Base-by-base conservation (phyloP, 2,113 vertebrate genomes). In the Anolis carolinensis region DNA sequence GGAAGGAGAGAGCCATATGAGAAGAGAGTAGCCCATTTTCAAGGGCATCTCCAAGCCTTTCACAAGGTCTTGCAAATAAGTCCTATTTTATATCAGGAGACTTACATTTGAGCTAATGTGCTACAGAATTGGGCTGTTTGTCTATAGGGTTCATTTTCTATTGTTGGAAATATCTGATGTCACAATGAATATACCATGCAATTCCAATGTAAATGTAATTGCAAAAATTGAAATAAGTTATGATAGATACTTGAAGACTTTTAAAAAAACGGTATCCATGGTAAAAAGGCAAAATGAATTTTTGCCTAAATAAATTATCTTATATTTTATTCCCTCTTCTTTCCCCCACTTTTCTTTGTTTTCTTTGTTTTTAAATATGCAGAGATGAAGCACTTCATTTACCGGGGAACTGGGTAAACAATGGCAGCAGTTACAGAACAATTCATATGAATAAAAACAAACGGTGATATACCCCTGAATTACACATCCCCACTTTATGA, bases 401-500 rank as follows among this genome's bases (percentile, higher is more conserved):
- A 50, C 44, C 77, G 67, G 52, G 79, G 71, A 90, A n/a, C 23
- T 87, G 20, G 52, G 63, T 80, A 89, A 90, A 91, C n/a, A 90
- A 80, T 79, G 84, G 21, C 6, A 62, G 20, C 71, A 83, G 68
- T 92, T 86, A 85, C 4, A 74, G 4, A 73, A 4, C 81, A 87
- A 81, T 86, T 86, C 21, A 55, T 25, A 44, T 30, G 76, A 88
- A 23, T 84, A 72, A 88, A 86, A 87, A 86, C 71, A 91, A 89
- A 79, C 18, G n/a, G 14, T 8, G 80, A 79, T 81, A 80, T 36
- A 63, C 79, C 59, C 44, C 18, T 44, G 88, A 81, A 87, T 86
- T 87, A 87, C 16, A 18, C 67, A 87, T n/a, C 74, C 87, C 83
- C 90, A 86, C 55, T 89, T 88, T 81, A 90, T 72, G 52, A 71